Evolutionary conservation across 2,888 invertebrate genomes (phyloP).

Genomic region (Euspilapteryx auroguttella): DNA sequence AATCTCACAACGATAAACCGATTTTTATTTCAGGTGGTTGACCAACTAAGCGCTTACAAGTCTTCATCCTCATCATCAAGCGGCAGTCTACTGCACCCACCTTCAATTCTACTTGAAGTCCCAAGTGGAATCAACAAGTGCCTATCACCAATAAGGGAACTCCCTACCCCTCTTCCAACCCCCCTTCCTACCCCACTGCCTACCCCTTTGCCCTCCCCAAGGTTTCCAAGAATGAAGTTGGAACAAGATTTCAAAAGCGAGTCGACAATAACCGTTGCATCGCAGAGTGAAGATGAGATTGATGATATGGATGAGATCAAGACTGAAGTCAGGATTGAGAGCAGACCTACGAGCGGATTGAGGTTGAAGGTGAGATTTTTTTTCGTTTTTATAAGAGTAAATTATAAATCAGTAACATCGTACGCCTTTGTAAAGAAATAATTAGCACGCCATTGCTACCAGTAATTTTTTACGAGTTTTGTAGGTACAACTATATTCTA

Average conservation of each 20-base stretch:
- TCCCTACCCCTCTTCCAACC: slow-evolving; percentile 73
- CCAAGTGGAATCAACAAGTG: slow-evolving; percentile 75
- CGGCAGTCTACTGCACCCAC: slow-evolving; percentile 69
- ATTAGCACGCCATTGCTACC: too few relatives aligned
- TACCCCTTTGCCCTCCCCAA: slow-evolving; percentile 63
- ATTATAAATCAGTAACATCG: too few relatives aligned
- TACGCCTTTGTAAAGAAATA: too few relatives aligned
- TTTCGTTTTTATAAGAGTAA: too few relatives aligned
- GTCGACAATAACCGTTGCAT: slow-evolving; percentile 22
- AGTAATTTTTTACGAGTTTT: too few relatives aligned
- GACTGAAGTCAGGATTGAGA: slow-evolving; percentile 23
- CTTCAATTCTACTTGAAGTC: slow-evolving; percentile 76
- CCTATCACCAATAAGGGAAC: slow-evolving; percentile 77
- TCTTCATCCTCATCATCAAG: slow-evolving; percentile 39
- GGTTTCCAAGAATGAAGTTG: slow-evolving; percentile 37
- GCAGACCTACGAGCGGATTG: slow-evolving; percentile 29
- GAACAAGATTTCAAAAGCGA: slow-evolving; percentile 28
- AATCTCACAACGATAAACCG: too few relatives aligned
- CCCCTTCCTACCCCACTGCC: slow-evolving; percentile 66
- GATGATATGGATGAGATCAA: slow-evolving; percentile 45
- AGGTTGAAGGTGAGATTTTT: slow-evolving; percentile 32
- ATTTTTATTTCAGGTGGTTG: slow-evolving; percentile 65
- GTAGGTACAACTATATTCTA: too few relatives aligned
- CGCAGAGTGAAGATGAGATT: slow-evolving; percentile 46
- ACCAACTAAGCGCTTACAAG: slow-evolving; percentile 69